A percentile compares a stretch with the other conserved stretches of the same genome.
Conservation (phyloP, 2,888 invertebrate genomes). For the Drosophila percnosoma region DNA sequence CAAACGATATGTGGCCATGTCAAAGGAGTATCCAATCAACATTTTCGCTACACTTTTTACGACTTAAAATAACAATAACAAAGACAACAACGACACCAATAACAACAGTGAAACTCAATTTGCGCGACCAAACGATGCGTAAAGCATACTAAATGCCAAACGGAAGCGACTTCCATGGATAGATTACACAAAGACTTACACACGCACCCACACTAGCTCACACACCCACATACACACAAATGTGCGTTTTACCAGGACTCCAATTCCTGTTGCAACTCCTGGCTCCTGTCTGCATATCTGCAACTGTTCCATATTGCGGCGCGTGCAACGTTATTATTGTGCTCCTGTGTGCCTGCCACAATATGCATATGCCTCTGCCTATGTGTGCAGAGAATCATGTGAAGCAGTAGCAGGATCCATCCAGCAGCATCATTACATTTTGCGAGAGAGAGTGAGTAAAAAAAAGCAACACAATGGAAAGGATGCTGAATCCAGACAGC, state of each 20-base stretch:
- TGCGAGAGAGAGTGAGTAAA: conserved; percentile 16
- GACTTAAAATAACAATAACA: background rate
- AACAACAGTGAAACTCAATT: conserved; percentile 67
- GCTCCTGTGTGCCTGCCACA: conserved; percentile 34
- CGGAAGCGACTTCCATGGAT: conserved; percentile 68
- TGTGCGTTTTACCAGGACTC: conserved; percentile 19
- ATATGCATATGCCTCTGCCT: conserved; percentile 10
- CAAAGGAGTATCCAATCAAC: conserved; percentile 51
- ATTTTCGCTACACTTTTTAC: conserved; percentile 28
- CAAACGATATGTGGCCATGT: conserved; percentile 24
- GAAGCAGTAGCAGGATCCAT: conserved; percentile 18
- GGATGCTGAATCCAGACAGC: conserved; percentile 36
- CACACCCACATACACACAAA: background rate
- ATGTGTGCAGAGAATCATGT: background rate
- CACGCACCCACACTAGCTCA: background rate
- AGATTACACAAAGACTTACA: conserved; percentile 60
- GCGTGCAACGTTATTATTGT: conserved; percentile 64
- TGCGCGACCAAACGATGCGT: conserved; percentile 73
- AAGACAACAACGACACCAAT: conserved; percentile 1
- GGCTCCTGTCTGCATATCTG: conserved; percentile 38
- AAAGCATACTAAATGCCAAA: conserved; percentile 73
- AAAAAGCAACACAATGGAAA: conserved; percentile 47
- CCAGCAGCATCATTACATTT: conserved; percentile 46
- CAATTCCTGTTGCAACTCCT: background rate
- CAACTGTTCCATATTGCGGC: conserved; percentile 73